Conservation (phyloP, 2,888 invertebrate species). For the Melinopterus prodromus region DNA sequence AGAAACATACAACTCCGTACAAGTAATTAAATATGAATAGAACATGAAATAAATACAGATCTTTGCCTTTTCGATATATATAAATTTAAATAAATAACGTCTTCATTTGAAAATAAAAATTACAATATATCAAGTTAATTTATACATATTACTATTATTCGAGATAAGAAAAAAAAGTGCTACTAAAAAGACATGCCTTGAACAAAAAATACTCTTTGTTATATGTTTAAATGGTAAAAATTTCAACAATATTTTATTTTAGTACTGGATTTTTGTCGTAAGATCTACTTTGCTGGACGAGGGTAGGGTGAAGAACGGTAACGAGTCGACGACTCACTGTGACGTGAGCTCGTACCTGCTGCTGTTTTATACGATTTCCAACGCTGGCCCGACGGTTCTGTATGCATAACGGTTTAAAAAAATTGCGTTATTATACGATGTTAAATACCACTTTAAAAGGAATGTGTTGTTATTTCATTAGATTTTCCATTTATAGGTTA, state of each 20-base stretch:
- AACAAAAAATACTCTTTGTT: background rate
- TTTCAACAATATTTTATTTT: constrained; percentile 22
- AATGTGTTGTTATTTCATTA: constrained; percentile 17
- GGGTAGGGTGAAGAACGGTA: constrained; percentile 68
- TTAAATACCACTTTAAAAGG: constrained; percentile 25
- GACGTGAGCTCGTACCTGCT: constrained; percentile 62
- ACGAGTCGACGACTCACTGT: constrained; percentile 62
- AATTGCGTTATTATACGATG: constrained; percentile 17
- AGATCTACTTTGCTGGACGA: constrained; percentile 65
- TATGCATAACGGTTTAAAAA: constrained; percentile 45
- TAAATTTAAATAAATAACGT: background rate
- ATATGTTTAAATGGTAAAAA: background rate
- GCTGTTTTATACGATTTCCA: constrained; percentile 67
- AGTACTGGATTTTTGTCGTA: constrained; percentile 9
- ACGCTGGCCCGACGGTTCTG: constrained; percentile 65
- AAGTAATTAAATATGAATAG: too few relatives aligned
- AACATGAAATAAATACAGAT: background rate
- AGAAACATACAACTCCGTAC: too few relatives aligned
- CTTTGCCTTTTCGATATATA: background rate
- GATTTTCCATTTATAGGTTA: constrained; percentile 24
- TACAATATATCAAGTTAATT: background rate
- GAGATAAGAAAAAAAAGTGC: background rate
- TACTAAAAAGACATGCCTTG: too few relatives aligned
- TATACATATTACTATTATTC: background rate
- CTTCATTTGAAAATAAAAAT: background rate